These are phyloP conservation scores for Lepidurus couesii DNA, from an alignment of 1,140 invertebrate species.

Conservation along the genomic window DNA sequence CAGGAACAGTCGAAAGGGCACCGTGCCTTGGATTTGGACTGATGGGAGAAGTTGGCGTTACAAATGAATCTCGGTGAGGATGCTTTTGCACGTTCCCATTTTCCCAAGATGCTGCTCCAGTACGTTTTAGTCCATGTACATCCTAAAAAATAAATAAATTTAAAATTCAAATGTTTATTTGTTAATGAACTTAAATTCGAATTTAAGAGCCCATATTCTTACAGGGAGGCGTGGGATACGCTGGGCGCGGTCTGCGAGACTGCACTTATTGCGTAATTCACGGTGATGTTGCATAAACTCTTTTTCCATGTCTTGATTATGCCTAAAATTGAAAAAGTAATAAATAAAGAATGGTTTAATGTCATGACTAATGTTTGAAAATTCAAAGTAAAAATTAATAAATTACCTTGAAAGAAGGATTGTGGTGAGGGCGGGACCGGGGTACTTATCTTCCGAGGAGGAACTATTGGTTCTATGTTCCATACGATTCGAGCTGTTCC, in stretches of 20 bases:
- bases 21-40: not conserved
- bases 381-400: too few species aligned
- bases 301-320: slow-evolving; percentile 73
- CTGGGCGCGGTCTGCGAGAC: slow-evolving; percentile 40
- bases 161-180: slow-evolving; percentile 30
- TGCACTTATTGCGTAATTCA: slow-evolving; percentile 52
- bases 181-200: slow-evolving; percentile 42
- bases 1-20: not conserved
- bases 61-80: slow-evolving; percentile 41
- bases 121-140: slow-evolving; percentile 52
- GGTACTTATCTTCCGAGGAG: slow-evolving; percentile 39
- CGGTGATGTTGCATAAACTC: slow-evolving; percentile 63
- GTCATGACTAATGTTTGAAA: too few species aligned
- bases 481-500: slow-evolving; percentile 37
- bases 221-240: slow-evolving; percentile 36
- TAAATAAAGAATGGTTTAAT: not conserved
- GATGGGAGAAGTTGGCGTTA: not conserved
- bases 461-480: slow-evolving; percentile 28
- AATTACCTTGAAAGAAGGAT: slow-evolving; percentile 27
- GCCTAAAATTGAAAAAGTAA: slow-evolving; percentile 46
- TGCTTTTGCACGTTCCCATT: slow-evolving; percentile 51
- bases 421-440: slow-evolving; percentile 30
- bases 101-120: slow-evolving; percentile 53
- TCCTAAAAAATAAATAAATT: slow-evolving; percentile 27
- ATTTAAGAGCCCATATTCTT: not conserved